Percentiles rank a stretch among this genome's conserved stretches.
Evolutionary conservation across 2,888 invertebrate genomes (phyloP).

Genomic region (Tachina lurida): DNA sequence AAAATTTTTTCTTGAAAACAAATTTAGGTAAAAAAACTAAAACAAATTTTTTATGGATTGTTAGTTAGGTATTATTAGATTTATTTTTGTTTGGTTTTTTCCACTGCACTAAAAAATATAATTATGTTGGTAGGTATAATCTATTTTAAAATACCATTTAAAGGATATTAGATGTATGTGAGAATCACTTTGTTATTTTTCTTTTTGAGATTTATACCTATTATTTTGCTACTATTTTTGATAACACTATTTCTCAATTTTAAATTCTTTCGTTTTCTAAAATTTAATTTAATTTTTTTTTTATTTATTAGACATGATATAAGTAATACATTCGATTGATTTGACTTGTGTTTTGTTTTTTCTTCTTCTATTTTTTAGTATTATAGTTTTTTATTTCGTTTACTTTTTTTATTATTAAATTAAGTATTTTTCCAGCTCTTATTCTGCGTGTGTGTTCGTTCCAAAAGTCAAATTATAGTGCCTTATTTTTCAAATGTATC

Average conservation of each 20-base stretch:
- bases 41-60: slow-evolving; percentile 22
- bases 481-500: slow-evolving; percentile 64
- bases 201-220: slow-evolving; percentile 15
- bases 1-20: slow-evolving; percentile 3
- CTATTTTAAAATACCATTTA: too few relatives aligned
- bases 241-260: slow-evolving; percentile 23
- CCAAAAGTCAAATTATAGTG: slow-evolving; percentile 64
- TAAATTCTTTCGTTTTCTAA: slow-evolving; percentile 13
- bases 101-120: background rate
- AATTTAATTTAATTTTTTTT: background rate
- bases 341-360: slow-evolving; percentile 34
- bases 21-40: background rate
- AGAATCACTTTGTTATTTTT: slow-evolving; percentile 9
- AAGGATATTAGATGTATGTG: background rate
- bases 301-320: slow-evolving; percentile 44
- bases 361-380: slow-evolving; percentile 24
- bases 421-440: slow-evolving; percentile 49
- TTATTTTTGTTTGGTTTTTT: slow-evolving; percentile 3
- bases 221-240: slow-evolving; percentile 46
- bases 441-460: slow-evolving; percentile 52
- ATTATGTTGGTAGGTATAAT: background rate
- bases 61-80: background rate
- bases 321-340: slow-evolving; percentile 53
- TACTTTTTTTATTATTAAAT: slow-evolving; percentile 39
- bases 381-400: slow-evolving; percentile 37